These are phyloP conservation scores for Sebastes nivosus DNA, from an alignment of 2,797 vertebrate genomes.

Conservation along the genomic window DNA sequence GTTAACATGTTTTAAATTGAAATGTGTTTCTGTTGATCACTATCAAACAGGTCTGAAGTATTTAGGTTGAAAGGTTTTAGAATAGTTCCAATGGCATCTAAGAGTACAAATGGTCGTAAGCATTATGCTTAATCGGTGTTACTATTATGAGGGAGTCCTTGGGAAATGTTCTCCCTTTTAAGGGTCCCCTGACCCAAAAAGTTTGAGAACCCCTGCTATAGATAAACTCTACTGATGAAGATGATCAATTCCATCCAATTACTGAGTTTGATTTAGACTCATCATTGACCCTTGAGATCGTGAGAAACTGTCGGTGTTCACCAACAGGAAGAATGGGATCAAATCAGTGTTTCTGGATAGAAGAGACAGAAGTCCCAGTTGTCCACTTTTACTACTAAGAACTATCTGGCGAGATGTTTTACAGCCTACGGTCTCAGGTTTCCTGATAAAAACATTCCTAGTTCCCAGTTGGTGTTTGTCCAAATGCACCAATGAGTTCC, in stretches of 20 bases:
- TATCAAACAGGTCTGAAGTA: no score
- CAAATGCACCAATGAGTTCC: slow-evolving; percentile 59
- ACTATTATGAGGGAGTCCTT: no score
- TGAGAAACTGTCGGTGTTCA: not conserved
- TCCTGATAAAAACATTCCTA: slow-evolving; percentile 46
- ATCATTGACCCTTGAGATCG: not conserved
- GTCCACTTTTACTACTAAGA: slow-evolving; percentile 13
- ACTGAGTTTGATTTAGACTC: not conserved
- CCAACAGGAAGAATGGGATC: not conserved
- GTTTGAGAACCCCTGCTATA: no score
- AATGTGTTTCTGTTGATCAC: no score
- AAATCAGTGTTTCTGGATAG: not conserved
- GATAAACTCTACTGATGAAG: not conserved
- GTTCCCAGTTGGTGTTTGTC: slow-evolving; percentile 46
- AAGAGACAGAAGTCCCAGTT: not conserved
- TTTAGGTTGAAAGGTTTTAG: no score
- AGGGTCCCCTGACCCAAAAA: no score
- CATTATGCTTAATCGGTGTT: no score
- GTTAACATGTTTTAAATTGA: no score
- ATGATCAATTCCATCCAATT: not conserved
- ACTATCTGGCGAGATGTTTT: not conserved
- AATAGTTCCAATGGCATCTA: no score
- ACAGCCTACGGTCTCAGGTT: slow-evolving; percentile 33
- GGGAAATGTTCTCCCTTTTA: no score
- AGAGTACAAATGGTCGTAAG: no score